phyloP scores from a whole-genome alignment of 2,888 invertebrate species.

The Phoronis australis region DNA sequence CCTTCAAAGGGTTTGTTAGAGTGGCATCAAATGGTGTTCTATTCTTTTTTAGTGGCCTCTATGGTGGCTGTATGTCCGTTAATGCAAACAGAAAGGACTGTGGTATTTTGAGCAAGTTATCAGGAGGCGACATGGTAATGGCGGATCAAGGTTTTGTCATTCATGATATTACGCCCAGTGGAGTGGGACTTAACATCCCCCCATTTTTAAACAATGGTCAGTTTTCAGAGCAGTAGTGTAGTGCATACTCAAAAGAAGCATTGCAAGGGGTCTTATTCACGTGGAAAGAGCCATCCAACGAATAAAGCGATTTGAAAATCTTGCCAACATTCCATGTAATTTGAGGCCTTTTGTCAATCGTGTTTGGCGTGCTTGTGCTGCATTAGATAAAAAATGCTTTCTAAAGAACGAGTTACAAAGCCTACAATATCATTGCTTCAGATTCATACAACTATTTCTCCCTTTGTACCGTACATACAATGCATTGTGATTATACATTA shows the following conservation, averaged over 20 bases:
- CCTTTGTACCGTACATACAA: too few species aligned
- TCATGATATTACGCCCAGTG: constrained; percentile 4
- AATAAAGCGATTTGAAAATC: too few species aligned
- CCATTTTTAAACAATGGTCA: constrained; percentile 11
- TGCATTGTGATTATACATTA: too few species aligned
- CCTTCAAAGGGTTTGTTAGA: not conserved
- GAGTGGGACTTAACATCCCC: constrained; percentile 3
- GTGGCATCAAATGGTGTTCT: not conserved
- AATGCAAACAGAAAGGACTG: constrained; percentile 9
- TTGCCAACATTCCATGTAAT: too few species aligned
- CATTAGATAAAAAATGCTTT: too few species aligned
- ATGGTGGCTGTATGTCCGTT: constrained; percentile 11
- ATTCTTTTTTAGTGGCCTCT: not conserved
- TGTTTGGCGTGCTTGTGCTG: too few species aligned
- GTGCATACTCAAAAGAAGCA: constrained; percentile 6
- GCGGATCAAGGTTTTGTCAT: constrained; percentile 13
- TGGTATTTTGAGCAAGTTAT: constrained; percentile 7
- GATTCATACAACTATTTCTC: too few species aligned
- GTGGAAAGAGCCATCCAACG: constrained; percentile 6
- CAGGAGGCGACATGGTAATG: constrained; percentile 9
- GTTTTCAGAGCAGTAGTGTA: constrained; percentile 5
- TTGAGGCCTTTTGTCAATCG: too few species aligned
- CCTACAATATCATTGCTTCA: too few species aligned
- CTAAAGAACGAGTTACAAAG: too few species aligned
- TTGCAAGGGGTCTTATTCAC: constrained; percentile 9